phyloP scores from a whole-genome alignment of 2,888 invertebrate species.

The Eupithecia tripunctaria region DNA sequence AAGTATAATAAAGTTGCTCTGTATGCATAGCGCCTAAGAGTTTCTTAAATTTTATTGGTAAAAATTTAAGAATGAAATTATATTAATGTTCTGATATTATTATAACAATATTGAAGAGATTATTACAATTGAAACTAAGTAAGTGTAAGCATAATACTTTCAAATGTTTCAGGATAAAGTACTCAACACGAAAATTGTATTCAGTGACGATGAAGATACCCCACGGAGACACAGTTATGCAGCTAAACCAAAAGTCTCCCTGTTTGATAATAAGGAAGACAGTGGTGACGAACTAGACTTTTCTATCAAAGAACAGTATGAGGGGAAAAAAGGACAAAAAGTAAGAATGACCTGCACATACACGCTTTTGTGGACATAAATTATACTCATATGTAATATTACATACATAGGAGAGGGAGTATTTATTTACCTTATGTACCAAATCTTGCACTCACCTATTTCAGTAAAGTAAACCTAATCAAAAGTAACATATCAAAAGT shows the following conservation, averaged over 20 bases:
- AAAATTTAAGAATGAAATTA: too few species aligned
- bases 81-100: background rate
- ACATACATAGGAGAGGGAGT: background rate
- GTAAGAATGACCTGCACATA: conserved; percentile 51
- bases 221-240: conserved; percentile 32
- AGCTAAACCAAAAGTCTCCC: conserved; percentile 48
- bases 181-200: conserved; percentile 86
- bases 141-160: background rate
- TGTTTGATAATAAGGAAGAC: conserved; percentile 82
- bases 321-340: conserved; percentile 87
- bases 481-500: background rate
- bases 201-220: conserved; percentile 78
- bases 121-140: background rate
- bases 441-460: background rate
- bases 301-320: conserved; percentile 87
- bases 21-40: too few species aligned
- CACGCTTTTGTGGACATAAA: background rate
- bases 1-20: too few species aligned
- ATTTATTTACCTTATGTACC: background rate
- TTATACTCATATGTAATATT: background rate
- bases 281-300: conserved; percentile 84
- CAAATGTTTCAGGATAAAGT: conserved; percentile 74
- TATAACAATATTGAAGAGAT: background rate
- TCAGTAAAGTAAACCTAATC: background rate
- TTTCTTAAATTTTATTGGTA: too few species aligned